These are phyloP conservation scores for Mechanitis mazaeus DNA, from an alignment of 2,888 invertebrate genomes.

Conservation along the genomic window DNA sequence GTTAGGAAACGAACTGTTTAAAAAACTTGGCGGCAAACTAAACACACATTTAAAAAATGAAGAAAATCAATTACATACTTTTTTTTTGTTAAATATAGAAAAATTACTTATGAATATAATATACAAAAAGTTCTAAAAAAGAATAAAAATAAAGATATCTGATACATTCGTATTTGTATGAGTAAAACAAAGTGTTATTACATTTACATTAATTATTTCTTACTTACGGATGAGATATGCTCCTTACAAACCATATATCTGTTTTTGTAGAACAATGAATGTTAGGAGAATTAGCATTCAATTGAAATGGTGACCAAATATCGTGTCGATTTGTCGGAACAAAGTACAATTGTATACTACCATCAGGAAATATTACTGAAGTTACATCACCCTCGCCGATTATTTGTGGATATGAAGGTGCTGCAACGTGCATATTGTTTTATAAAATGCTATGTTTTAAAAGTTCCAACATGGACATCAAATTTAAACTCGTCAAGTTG, in stretches of 20 bases:
- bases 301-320: conserved; percentile 33
- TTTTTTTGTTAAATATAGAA: too few relatives aligned
- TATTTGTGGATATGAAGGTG: conserved; percentile 37
- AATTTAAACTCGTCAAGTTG: too few relatives aligned
- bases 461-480: too few relatives aligned
- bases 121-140: too few relatives aligned
- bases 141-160: too few relatives aligned
- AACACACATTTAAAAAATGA: not conserved
- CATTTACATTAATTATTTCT: not conserved
- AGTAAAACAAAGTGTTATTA: too few relatives aligned
- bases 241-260: conserved; percentile 54
- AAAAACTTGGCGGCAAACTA: conserved; percentile 12
- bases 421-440: conserved; percentile 14
- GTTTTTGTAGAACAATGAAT: conserved; percentile 30
- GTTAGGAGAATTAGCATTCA: conserved; percentile 24
- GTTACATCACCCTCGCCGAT: conserved; percentile 63
- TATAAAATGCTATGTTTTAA: too few relatives aligned
- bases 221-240: conserved; percentile 47
- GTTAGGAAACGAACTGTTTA: conserved; percentile 11
- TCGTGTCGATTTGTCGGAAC: conserved; percentile 41
- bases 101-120: too few relatives aligned
- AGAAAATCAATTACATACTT: too few relatives aligned
- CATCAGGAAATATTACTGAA: conserved; percentile 52
- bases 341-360: conserved; percentile 55
- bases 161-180: too few relatives aligned